A percentile compares a stretch with the other conserved stretches of the same genome.
phyloP scores from a whole-genome alignment of 2,113 vertebrate species.

The Pachypanchax playfairii region DNA sequence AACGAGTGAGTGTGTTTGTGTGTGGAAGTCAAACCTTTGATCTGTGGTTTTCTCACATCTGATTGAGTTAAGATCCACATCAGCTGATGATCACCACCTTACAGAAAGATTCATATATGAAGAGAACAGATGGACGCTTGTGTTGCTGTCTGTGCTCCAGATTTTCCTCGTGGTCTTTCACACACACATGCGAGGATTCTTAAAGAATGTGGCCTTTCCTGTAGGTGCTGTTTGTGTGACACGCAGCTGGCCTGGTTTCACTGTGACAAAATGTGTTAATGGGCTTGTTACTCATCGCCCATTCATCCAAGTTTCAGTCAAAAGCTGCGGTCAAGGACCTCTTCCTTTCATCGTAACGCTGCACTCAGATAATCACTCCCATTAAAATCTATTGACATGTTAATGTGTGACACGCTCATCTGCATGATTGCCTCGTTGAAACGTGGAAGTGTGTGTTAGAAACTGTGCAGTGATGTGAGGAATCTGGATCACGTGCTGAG shows the following conservation, averaged over 20 bases:
- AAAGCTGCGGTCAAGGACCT: slow-evolving; percentile 61
- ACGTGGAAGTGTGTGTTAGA: slow-evolving; percentile 4
- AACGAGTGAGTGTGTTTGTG: too few species aligned
- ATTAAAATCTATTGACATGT: slow-evolving; percentile 71
- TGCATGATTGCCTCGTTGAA: slow-evolving; percentile 59
- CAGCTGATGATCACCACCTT: neutral
- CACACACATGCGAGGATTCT: neutral
- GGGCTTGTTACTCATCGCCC: slow-evolving; percentile 7
- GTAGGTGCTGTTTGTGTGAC: slow-evolving; percentile 47
- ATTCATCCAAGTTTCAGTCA: slow-evolving; percentile 30
- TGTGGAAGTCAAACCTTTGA: too few species aligned
- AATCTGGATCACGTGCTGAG: neutral
- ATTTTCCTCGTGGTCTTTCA: slow-evolving; percentile 23
- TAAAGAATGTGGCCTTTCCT: slow-evolving; percentile 50
- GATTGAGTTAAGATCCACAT: neutral
- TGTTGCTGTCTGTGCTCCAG: slow-evolving; percentile 7
- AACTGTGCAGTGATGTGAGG: slow-evolving; percentile 2
- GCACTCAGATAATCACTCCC: slow-evolving; percentile 64
- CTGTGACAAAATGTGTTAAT: neutral
- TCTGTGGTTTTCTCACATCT: too few species aligned
- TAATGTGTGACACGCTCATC: slow-evolving; percentile 63
- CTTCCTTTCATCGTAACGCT: slow-evolving; percentile 58
- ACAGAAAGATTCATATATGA: too few species aligned
- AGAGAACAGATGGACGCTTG: too few species aligned
- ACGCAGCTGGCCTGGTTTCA: slow-evolving; percentile 37